Base-by-base conservation (phyloP, 2,888 invertebrate species). In the Drosophila picticornis region DNA sequence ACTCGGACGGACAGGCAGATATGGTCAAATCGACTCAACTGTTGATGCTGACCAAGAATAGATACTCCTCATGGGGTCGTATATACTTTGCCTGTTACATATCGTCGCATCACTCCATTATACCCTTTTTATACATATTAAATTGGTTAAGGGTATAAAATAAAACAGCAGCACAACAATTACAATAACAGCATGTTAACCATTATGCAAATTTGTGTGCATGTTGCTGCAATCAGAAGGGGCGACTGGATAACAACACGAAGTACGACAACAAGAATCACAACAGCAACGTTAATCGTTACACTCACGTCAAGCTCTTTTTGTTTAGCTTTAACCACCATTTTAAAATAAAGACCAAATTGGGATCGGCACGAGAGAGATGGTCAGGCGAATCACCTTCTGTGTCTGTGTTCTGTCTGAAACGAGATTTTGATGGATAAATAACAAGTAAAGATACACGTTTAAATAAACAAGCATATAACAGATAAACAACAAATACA, bases 121-220 rank as follows among this genome's bases (percentile, higher is more conserved):
- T n/a, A 46, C 25, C 9, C 46, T 25, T 46, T 16, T 16, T 25
- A 25, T 1, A 25, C 2, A 16, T 9, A 9, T 16, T 16, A 46
- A 46, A 25, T 25, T 25, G 4, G 16, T 9, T 16, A 1, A 25
- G 25, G 46, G 46, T 27, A 25, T 25, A 61, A 77, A 66, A 29
- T 27, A 32, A 53, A 56, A 63, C 60, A 52, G 29, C 62, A 74
- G 73, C 60, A 68, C 72, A 68, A 75, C 77, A 77, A 75, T 75
- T 71, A 86, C 88, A 83, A 77, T 87, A 89, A 87, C 89, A 91
- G 81, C 81, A 91, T 91, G 92, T 92, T 89, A 87, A 91, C 92
- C 91, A 91, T 91, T 91, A 91, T 92, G 92, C 91, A 91, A 91
- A 91, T 92, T 84, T 81, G 77, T 76, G 88, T 88, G 88, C 83